A percentile compares a stretch with the other conserved stretches of the same genome.
Evolutionary conservation across 2,797 vertebrate species (phyloP).

Genomic region (Smutsia gigantea): DNA sequence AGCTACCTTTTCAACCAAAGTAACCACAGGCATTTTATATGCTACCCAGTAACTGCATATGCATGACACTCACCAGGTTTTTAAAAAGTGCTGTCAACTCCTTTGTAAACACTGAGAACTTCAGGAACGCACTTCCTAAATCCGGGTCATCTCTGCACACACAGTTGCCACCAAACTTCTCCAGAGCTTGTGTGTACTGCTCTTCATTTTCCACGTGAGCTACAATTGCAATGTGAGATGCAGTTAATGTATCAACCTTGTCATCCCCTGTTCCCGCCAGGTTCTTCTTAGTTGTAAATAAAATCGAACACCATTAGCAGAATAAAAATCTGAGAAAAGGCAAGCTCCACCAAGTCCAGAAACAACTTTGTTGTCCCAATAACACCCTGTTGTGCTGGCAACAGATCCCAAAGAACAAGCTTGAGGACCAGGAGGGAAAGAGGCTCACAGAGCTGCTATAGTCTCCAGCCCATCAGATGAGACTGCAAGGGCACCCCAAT

Average conservation of each 20-base stretch:
- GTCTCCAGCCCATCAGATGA: background rate
- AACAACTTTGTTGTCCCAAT: background rate
- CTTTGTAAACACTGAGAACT: slow-evolving; percentile 99
- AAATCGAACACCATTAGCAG: background rate
- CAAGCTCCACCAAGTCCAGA: background rate
- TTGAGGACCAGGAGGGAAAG: background rate
- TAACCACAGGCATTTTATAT: fast-evolving
- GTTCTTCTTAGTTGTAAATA: background rate
- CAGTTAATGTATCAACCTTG: background rate
- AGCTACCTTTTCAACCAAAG: background rate
- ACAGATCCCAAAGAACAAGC: background rate
- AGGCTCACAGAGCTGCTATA: fast-evolving
- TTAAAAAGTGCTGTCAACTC: slow-evolving; percentile 99
- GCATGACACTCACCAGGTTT: slow-evolving; percentile 93
- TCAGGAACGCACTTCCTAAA: slow-evolving; percentile 97
- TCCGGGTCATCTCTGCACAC: slow-evolving; percentile 98
- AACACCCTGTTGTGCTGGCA: fast-evolving
- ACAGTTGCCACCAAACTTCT: slow-evolving; percentile 99
- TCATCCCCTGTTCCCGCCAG: fast-evolving
- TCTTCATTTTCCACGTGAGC: slow-evolving; percentile 99
- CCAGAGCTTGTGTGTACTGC: slow-evolving; percentile 98
- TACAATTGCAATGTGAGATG: slow-evolving; percentile 77
- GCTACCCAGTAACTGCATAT: fast-evolving
- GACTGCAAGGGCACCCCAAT: background rate
- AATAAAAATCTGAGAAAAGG: background rate